phyloP scores from a whole-genome alignment of 2,888 invertebrate species.

The Phania funesta region DNA sequence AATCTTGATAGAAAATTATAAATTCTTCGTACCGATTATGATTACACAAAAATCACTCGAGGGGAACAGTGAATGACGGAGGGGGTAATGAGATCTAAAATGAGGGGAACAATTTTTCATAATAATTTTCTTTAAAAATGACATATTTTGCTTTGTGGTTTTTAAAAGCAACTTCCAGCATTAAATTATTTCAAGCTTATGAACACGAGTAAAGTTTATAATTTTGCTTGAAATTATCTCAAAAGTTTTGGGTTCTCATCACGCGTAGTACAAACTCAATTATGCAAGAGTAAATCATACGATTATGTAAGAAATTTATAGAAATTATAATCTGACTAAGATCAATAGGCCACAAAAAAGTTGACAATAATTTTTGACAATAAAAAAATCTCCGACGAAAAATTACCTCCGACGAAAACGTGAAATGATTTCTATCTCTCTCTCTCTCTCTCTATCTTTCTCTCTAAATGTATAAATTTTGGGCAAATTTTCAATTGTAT shows the following conservation, averaged over 20 bases:
- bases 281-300: no score
- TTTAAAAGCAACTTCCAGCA: neutral
- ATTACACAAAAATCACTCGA: constrained; percentile 50
- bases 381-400: no score
- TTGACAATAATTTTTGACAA: no score
- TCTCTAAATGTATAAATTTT: neutral
- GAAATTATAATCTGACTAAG: no score
- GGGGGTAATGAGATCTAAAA: constrained; percentile 31
- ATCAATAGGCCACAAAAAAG: no score
- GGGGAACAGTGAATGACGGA: constrained; percentile 53
- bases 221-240: no score
- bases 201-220: no score
- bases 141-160: neutral
- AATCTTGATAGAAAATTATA: constrained; percentile 31
- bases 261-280: no score
- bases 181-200: no score
- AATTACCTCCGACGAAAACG: no score
- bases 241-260: no score
- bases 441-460: neutral
- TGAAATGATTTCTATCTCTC: neutral
- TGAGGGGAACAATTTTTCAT: constrained; percentile 1
- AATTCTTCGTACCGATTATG: constrained; percentile 9
- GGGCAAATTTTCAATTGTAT: neutral
- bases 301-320: no score
- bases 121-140: neutral